Evolutionary conservation across 1,140 invertebrate genomes (phyloP), one percentile per base, ranked within the genome.

Genomic region (Heliothis subflexa): DNA sequence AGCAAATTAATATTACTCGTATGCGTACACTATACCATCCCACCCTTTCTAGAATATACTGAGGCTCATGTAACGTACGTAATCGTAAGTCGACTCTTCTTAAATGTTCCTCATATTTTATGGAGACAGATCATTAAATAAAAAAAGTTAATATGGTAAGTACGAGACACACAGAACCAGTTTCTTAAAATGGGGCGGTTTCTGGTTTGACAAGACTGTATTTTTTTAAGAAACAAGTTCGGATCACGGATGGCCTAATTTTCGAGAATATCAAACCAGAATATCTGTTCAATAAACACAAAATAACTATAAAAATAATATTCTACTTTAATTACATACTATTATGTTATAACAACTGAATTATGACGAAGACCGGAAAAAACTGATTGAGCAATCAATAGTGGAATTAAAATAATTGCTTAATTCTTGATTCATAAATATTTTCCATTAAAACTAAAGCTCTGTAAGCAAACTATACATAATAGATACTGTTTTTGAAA

Each of bases 1-100:
- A 52, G 47, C 47, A n/a, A 70, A 52, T 70, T 70, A 50, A 70
- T 70, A 13, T n/a, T n/a, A 45, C 28, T 62, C 28, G 47, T 13
- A 21, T 68, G 64, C 10, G 62, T 47, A 47, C 33, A 59, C 21
- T 12, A 14, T 2, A 1, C 21, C 21, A 25, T 25, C 21, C 21
- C 21, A 25, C 25, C 21, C 18, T 57, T 40, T 2, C 21, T 59
- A 18, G 12, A 57, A 57, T 59, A 25, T 57, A 13, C 21, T 21
- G 21, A n/a, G 3, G 1, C 12, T 25, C 55, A 40, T 40, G 5
- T 40, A 40, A 9, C 33, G 33, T 40, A 40, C 9, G 33, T 40
- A 40, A 40, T 7, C 9, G 33, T 40, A 40, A 40, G 9, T 9
- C 5, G 33, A 40, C 33, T 40, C 33, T 40, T 40, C 21, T 25